Conservation (phyloP, 2,888 invertebrate species). For the Ophion slaviceki region DNA sequence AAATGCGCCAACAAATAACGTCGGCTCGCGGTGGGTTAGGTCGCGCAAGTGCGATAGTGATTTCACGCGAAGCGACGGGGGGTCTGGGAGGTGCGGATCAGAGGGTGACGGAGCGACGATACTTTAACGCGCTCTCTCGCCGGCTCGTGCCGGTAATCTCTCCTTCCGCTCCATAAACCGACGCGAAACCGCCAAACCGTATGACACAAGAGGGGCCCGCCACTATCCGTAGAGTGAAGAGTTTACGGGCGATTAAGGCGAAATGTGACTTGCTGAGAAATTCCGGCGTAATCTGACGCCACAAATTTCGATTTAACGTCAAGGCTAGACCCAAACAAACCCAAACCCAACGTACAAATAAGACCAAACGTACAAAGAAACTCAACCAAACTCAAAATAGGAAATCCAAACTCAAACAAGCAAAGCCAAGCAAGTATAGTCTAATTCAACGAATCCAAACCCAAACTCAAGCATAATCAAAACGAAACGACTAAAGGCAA, state of each 20-base stretch:
- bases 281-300: no score
- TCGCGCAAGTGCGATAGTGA: not conserved
- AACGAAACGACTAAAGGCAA: no score
- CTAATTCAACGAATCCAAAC: no score
- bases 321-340: no score
- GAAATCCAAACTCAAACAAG: no score
- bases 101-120: constrained; percentile 33
- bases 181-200: constrained; percentile 14
- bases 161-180: constrained; percentile 57
- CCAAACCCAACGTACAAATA: no score
- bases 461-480: no score
- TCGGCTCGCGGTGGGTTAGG: not conserved
- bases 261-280: constrained; percentile 9
- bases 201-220: constrained; percentile 5
- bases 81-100: constrained; percentile 36
- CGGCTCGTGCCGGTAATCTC: constrained; percentile 55
- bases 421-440: no score
- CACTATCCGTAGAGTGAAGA: constrained; percentile 36
- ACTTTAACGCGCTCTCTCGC: constrained; percentile 28
- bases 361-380: no score
- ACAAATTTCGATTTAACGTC: no score
- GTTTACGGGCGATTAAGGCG: constrained; percentile 46
- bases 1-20: not conserved
- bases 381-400: no score
- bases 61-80: not conserved